These are phyloP conservation scores for Phoxinus dragarum DNA, from an alignment of 2,797 vertebrate species.

Conservation along the genomic window DNA sequence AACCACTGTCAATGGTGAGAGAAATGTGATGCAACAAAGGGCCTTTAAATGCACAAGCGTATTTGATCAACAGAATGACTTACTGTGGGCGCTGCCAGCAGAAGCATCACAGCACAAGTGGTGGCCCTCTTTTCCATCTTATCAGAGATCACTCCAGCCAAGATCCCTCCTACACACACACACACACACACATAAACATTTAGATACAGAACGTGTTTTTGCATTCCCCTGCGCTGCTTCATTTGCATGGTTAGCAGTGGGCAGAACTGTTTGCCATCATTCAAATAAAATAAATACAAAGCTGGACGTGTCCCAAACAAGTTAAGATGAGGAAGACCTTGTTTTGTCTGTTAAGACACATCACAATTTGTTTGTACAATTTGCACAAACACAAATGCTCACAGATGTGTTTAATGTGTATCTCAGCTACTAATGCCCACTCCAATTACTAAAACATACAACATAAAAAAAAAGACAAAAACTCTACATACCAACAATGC, in stretches of 20 bases:
- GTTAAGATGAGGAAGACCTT: neutral
- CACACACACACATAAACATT: conserved; percentile 38
- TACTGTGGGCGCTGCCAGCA: conserved; percentile 90
- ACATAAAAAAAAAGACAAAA: neutral
- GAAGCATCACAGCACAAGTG: conserved; percentile 91
- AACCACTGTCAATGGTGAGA: neutral
- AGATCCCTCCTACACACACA: conserved; percentile 82
- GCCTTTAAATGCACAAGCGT: neutral
- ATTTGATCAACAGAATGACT: conserved; percentile 53
- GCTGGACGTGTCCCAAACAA: neutral
- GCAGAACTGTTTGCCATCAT: neutral
- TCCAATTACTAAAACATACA: neutral
- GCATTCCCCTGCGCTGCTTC: neutral
- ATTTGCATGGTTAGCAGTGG: neutral
- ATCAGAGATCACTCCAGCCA: conserved; percentile 91
- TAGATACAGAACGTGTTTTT: neutral
- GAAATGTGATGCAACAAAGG: neutral
- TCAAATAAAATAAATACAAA: neutral
- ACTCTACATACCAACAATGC: conserved; percentile 84
- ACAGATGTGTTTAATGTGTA: neutral
- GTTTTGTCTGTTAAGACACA: neutral
- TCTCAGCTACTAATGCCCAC: neutral
- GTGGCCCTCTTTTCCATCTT: conserved; percentile 87
- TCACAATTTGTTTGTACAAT: neutral
- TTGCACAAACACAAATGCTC: neutral